Conservation (phyloP, 2,797 vertebrate species). For the Gadopsis marmoratus region DNA sequence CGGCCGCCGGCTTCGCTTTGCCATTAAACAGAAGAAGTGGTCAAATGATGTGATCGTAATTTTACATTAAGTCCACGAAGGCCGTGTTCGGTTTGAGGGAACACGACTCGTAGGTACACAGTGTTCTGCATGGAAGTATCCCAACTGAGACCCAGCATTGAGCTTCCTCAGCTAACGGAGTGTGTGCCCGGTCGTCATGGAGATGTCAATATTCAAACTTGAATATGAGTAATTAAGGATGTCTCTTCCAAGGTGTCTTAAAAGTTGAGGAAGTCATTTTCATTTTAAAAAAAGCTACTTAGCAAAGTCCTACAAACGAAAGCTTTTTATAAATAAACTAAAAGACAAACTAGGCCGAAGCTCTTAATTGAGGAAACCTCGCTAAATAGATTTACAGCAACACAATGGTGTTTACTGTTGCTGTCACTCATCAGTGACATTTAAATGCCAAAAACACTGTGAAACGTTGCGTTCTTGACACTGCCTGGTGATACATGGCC, state of each 20-base stretch:
- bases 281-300: too few species aligned
- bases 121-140: too few species aligned
- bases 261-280: not conserved
- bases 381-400: not conserved
- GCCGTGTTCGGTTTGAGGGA: too few species aligned
- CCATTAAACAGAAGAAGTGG: too few species aligned
- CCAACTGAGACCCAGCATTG: not conserved
- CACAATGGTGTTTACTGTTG: not conserved
- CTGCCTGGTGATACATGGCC: conserved; percentile 1
- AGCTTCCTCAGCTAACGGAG: not conserved
- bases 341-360: not conserved
- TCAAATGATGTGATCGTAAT: too few species aligned
- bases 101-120: too few species aligned
- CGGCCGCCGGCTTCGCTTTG: too few species aligned
- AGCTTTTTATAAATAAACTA: not conserved
- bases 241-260: not conserved
- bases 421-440: conserved; percentile 13
- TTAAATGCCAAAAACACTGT: conserved; percentile 34
- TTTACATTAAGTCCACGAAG: too few species aligned
- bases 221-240: too few species aligned
- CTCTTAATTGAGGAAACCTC: not conserved
- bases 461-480: not conserved
- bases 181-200: not conserved
- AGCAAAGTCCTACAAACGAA: not conserved
- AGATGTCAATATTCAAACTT: not conserved